These are phyloP conservation scores for Lasiurus borealis DNA, from an alignment of 2,113 vertebrate species.

Conservation along the genomic window DNA sequence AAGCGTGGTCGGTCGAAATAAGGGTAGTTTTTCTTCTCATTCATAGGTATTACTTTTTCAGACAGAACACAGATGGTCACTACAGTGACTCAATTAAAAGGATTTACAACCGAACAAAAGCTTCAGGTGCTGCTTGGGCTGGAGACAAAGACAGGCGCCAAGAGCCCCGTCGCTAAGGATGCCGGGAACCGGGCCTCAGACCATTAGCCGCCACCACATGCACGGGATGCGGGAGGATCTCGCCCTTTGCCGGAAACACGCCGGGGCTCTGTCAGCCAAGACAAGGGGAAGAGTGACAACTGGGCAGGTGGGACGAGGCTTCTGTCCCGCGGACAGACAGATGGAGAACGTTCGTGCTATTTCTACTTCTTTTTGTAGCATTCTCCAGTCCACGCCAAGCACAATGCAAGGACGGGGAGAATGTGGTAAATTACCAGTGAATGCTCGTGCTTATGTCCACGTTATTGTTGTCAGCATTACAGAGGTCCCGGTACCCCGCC, in stretches of 20 bases:
- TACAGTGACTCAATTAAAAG: neutral
- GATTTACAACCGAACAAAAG: neutral
- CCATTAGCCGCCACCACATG: neutral
- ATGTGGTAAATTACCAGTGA: neutral
- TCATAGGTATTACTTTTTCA: neutral
- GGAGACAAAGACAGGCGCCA: neutral
- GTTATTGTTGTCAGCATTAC: too few species aligned
- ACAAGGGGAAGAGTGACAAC: neutral
- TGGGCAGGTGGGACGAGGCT: neutral
- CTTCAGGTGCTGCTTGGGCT: neutral
- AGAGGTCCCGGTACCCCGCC: too few species aligned
- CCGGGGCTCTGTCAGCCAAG: neutral
- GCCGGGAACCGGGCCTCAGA: too few species aligned
- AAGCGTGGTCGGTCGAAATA: neutral
- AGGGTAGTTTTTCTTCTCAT: neutral
- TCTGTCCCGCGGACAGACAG: neutral
- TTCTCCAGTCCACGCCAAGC: conserved; percentile 18
- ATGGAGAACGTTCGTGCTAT: neutral
- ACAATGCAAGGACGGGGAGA: neutral
- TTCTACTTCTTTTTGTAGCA: neutral
- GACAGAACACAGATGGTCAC: neutral
- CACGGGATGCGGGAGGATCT: neutral
- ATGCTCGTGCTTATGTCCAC: neutral
- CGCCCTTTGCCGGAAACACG: neutral
- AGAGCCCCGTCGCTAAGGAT: neutral